Evolutionary conservation across 2,888 invertebrate genomes (phyloP), one percentile per base, ranked within the genome.

Genomic region (Tetrapedia diversipes): DNA sequence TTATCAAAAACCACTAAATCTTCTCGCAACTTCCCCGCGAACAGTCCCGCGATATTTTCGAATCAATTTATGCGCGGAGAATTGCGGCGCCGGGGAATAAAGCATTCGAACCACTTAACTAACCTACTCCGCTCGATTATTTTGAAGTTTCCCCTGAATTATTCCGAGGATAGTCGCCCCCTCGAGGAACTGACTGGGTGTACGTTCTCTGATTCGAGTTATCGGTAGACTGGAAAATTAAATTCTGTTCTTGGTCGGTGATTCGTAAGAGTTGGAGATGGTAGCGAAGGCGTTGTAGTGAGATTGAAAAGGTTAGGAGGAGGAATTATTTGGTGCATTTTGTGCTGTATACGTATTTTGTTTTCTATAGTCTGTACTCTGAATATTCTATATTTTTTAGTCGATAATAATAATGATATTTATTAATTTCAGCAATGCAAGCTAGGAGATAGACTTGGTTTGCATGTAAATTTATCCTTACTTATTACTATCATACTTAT

Each of bases 1-100:
- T 72, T 69, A 69, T 74, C 74, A 57, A 32, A 63, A 43, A 57
- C 61, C 49, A 51, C 41, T 68, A 57, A 63, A 74, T 74, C 47
- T 16, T 32, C 34, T 2, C 2, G 10, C n/a, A 56, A 37, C 47
- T 32, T 56, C 43, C 16, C 1, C 8, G 32, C 2, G 32, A 45
- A 34, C 27, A 24, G 19, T 37, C 34, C 27, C 57, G 51, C 24
- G 39, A 19, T 63, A 71, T 59, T 66, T 51, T 53, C 41, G 43
- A 39, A 57, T 49, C 56, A 56, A 57, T 56, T 64, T 43, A 41
- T 39, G 32, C 24, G 29, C 34, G 24, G 2, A n/a, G 66, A 66
- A 47, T 22, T 29, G 24, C 6, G 14, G 19, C 39, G 22, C 16
- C 4, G 8, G 3, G 2, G 32, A 24, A 43, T 41, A 34, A 47